Evolutionary conservation across 2,113 vertebrate genomes (phyloP).

Genomic region (Laticauda colubrina): DNA sequence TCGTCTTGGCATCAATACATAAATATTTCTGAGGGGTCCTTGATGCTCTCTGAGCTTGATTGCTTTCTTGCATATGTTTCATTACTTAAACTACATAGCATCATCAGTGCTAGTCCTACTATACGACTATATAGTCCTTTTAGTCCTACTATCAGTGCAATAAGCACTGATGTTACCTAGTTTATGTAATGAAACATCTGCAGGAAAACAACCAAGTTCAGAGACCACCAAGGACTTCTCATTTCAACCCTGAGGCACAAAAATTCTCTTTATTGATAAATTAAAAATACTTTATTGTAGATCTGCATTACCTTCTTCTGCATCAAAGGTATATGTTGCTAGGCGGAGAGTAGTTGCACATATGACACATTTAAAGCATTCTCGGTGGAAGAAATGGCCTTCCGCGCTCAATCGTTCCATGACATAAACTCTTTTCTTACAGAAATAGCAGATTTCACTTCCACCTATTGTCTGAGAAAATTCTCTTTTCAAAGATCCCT

Average conservation of each 20-base stretch:
- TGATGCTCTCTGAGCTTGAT: background rate
- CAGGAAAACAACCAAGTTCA: background rate
- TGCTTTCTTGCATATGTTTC: background rate
- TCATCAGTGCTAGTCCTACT: background rate
- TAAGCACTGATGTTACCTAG: background rate
- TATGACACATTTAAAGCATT: constrained; percentile 90
- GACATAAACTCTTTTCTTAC: constrained; percentile 88
- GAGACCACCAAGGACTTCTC: background rate
- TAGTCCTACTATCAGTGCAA: background rate
- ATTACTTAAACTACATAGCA: background rate
- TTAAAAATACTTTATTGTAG: background rate
- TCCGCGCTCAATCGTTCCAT: constrained; percentile 91
- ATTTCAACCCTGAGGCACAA: background rate
- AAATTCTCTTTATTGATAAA: background rate
- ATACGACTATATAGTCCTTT: background rate
- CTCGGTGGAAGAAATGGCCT: constrained; percentile 92
- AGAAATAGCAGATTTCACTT: constrained; percentile 87
- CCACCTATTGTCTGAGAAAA: constrained; percentile 82
- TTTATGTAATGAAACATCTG: background rate
- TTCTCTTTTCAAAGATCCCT: constrained; percentile 77
- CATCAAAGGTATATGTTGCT: constrained; percentile 86
- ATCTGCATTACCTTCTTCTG: constrained; percentile 77
- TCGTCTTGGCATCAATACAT: background rate
- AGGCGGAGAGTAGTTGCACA: constrained; percentile 81
- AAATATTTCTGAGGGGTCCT: background rate